Base-by-base conservation (phyloP, 2,888 invertebrate genomes). In the Orthonevra nobilis region DNA sequence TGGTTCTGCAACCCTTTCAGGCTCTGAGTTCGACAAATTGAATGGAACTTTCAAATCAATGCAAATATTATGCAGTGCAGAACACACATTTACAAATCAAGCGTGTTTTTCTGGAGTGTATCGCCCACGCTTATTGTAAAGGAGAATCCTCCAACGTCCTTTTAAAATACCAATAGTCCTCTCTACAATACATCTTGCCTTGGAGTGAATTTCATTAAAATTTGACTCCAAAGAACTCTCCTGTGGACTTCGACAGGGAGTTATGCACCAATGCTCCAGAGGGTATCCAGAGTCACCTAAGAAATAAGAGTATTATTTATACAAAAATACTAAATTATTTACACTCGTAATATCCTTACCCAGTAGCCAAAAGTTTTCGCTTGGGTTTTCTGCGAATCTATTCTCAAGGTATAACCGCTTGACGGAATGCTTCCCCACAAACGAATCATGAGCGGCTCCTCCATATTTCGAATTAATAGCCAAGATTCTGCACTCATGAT, bases 151-250 rank as follows among this genome's bases (percentile, higher is more conserved):
- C 58, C 58, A 69, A 4, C 58, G 14, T 26, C 36, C 48, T 28
- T 66, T 58, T 7, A 69, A 28, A 15, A 56, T 30, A 2, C 56
- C 68, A 20, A 48, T 58, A 3, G 58, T 28, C 14, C 68, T 56
- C 12, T 68, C 48, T 3, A 58, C 50, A 50, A 6, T 50, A 28
- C 38, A 34, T n/a, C 69, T 26, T 7, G 58, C 56, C 32, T 58
- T 38, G 48, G 58, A 58, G 46, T 69, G 48, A 1, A 69, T 14
- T 6, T 52, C 30, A 40, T 58, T 58, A n/a, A 58, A 68, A 6
- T 10, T 10, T 20, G 17, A n/a, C 30, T 50, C 66, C 1, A 12
- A n/a, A 10, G 58, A 58, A 34, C 28, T 38, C 10, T 48, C 23
- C 20, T 12, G n/a, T n/a, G 60, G 38, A 50, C 7, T 40, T 38